These are phyloP conservation scores for Ephydatia muelleri DNA, from an alignment of 37 sponge, comb jelly and placozoan genomes.

Conservation along the genomic window DNA sequence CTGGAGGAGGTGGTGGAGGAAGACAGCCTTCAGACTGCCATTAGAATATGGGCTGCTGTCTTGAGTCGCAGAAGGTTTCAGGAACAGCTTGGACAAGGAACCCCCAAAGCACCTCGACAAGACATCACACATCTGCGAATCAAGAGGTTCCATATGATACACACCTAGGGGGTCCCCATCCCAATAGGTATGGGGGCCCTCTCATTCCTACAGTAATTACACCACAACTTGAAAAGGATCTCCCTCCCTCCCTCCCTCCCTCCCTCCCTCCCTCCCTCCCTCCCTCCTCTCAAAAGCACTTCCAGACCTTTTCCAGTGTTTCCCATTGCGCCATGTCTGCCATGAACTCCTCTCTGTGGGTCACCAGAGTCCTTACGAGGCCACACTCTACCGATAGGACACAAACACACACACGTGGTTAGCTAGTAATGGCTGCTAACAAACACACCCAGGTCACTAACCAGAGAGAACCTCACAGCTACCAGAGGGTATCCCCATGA, in stretches of 20 bases:
- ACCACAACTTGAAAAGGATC: too few relatives aligned
- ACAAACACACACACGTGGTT: neutral
- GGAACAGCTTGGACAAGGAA: neutral
- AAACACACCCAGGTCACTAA: too few relatives aligned
- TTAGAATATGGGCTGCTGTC: too few relatives aligned
- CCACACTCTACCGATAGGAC: constrained; percentile 33
- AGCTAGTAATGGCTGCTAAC: neutral
- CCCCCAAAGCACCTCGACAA: constrained; percentile 22
- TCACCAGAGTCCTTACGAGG: constrained; percentile 34
- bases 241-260: too few relatives aligned
- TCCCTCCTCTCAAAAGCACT: neutral
- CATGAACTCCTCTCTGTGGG: constrained; percentile 47
- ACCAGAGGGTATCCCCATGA: too few relatives aligned
- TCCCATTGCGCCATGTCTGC: neutral
- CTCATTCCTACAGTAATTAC: too few relatives aligned
- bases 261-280: too few relatives aligned
- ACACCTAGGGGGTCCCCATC: too few relatives aligned
- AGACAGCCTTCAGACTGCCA: too few relatives aligned
- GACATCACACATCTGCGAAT: constrained; percentile 17
- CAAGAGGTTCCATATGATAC: neutral
- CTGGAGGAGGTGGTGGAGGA: constrained; percentile 65
- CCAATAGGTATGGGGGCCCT: too few relatives aligned
- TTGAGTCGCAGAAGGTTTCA: neutral
- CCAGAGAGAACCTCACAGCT: too few relatives aligned
- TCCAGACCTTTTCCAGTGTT: constrained; percentile 6